These are phyloP conservation scores for Pogonognathellus flavescens DNA, from an alignment of 1,140 invertebrate species.

Conservation along the genomic window DNA sequence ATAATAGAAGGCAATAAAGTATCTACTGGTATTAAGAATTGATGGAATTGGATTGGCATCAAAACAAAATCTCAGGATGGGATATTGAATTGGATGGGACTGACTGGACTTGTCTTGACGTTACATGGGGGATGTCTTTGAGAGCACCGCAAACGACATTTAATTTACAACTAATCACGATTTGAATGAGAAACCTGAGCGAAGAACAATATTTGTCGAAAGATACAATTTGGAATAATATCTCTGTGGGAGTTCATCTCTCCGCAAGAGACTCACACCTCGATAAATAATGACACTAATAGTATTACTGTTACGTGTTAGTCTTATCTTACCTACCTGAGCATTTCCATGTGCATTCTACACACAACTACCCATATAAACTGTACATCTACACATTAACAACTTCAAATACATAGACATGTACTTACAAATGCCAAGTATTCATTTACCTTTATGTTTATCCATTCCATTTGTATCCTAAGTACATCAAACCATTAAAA, in stretches of 20 bases:
- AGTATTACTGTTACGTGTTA: slow-evolving; percentile 25
- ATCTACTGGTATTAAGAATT: not conserved
- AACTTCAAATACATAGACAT: not conserved
- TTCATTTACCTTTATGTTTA: slow-evolving; percentile 4
- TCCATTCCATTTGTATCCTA: slow-evolving; percentile 19
- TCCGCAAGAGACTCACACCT: slow-evolving; percentile 35
- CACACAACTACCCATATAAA: not conserved
- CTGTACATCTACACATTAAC: slow-evolving; percentile 18
- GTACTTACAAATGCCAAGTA: not conserved
- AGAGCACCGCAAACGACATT: slow-evolving; percentile 56
- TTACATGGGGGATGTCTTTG: slow-evolving; percentile 40
- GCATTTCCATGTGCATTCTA: not conserved
- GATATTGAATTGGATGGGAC: slow-evolving; percentile 24
- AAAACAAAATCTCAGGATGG: slow-evolving; percentile 24
- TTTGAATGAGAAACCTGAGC: slow-evolving; percentile 58
- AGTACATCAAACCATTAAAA: not conserved
- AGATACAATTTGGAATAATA: slow-evolving; percentile 52
- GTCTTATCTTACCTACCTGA: not conserved
- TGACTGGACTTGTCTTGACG: not conserved
- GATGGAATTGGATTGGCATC: slow-evolving; percentile 28
- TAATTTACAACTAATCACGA: slow-evolving; percentile 60
- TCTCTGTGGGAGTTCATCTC: slow-evolving; percentile 26
- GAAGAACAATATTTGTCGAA: slow-evolving; percentile 54
- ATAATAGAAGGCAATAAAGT: not conserved
- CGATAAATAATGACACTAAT: slow-evolving; percentile 48